Conservation (phyloP, 2,113 vertebrate species). For the Nannobrachium achirus region DNA sequence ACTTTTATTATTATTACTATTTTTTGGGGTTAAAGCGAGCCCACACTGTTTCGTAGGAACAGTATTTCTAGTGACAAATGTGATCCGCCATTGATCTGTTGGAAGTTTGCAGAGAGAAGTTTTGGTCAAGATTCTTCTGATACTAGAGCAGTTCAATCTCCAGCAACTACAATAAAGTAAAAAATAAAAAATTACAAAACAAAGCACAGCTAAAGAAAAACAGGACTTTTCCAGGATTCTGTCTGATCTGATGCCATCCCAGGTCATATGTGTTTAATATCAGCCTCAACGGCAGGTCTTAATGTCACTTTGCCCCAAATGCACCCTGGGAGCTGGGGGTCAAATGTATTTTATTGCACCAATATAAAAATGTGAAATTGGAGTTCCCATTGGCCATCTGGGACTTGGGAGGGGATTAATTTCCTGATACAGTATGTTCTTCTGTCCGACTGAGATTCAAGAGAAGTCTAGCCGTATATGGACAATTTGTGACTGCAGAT, state of each 20-base stretch:
- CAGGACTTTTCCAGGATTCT: background rate
- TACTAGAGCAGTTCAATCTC: background rate
- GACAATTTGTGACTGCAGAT: too few relatives aligned
- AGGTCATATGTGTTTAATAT: constrained; percentile 27
- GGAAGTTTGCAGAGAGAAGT: background rate
- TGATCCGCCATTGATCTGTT: background rate
- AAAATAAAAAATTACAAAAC: too few relatives aligned
- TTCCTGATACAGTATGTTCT: background rate
- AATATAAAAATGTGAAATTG: constrained; percentile 47
- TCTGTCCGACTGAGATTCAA: too few relatives aligned
- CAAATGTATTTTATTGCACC: constrained; percentile 17
- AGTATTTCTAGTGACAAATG: too few relatives aligned
- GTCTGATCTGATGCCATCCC: constrained; percentile 18
- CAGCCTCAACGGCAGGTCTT: constrained; percentile 19
- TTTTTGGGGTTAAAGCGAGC: too few relatives aligned
- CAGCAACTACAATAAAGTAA: background rate
- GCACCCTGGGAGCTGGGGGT: constrained; percentile 17
- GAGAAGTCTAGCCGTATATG: too few relatives aligned
- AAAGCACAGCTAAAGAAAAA: background rate
- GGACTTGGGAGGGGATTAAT: constrained; percentile 37
- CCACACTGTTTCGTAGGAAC: too few relatives aligned
- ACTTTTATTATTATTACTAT: too few relatives aligned
- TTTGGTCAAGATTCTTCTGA: background rate
- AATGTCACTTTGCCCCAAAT: constrained; percentile 41
- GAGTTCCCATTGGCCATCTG: constrained; percentile 58